Base-by-base conservation (phyloP, 2,888 invertebrate species). In the Exephanes ischioxanthus region DNA sequence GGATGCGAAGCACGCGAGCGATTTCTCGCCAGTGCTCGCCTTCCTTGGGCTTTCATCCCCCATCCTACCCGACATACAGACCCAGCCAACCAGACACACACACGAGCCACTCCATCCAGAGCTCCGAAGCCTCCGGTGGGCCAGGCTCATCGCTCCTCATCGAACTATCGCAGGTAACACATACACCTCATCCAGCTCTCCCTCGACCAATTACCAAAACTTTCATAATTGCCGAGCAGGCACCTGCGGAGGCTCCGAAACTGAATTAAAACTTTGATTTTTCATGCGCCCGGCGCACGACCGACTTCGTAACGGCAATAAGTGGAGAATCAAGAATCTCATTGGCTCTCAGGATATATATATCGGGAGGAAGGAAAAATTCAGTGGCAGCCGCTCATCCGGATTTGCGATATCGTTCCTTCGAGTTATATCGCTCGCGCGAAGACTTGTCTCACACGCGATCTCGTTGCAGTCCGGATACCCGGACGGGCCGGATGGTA, bases 261-360 rank as follows among this genome's bases (percentile, higher is more conserved):
- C 90, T 90, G 90, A 91, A 92, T 92, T 91, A 91, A 92, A 92
- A 92, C 89, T 92, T 92, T 92, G 88, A 92, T 92, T 92, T 92
- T 92, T 91, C 90, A 89, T 85, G 66, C 19, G 16, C 81, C 33
- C 19, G 16, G 33, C 33, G 30, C 7, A 63, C 5, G 41, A 55
- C 66, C 41, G 77, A 77, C 63, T 61, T 61, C 19, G 71, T 51
- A 51, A 71, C 33, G 71, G 51, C 79, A 71, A 79, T 63, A 71
- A 79, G 71, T 41, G 37, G 37, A 51, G 51, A 63, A n/a, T 45
- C 48, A 71, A 71, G 53, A 71, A 45, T 45, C 71, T 19, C 30
- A 11, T 45, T 45, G 30, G 51, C 45, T 68, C 11, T 6, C 45
- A 4, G 6, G 26, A 30, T 26, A 30, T 67, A 72, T 67, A 72